A percentile compares a stretch with the other conserved stretches of the same genome.
These are phyloP conservation scores for Lagorchestes hirsutus DNA, from an alignment of 2,797 vertebrate species.

Conservation along the genomic window DNA sequence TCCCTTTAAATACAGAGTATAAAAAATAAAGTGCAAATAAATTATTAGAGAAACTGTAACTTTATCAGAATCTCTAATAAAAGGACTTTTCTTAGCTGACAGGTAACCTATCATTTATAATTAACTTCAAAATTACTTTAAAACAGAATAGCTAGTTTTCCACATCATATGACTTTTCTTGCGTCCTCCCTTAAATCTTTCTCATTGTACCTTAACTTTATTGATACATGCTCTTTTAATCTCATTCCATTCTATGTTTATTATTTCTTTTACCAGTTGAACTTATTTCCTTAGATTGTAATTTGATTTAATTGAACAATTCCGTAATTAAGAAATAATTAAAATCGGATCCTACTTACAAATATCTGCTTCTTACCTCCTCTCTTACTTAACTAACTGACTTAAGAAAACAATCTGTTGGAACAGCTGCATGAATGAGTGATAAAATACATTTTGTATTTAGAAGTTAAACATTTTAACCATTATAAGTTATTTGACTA, in stretches of 20 bases:
- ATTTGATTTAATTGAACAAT: slow-evolving; percentile 79
- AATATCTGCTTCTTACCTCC: slow-evolving; percentile 72
- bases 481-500: slow-evolving; percentile 74
- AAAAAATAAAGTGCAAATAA: not conserved
- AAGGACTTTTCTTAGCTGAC: slow-evolving; percentile 64
- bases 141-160: slow-evolving; percentile 80
- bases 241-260: slow-evolving; percentile 57
- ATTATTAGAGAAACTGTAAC: slow-evolving; percentile 54
- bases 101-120: slow-evolving; percentile 82
- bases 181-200: slow-evolving; percentile 72
- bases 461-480: slow-evolving; percentile 80
- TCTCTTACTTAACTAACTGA: slow-evolving; percentile 66
- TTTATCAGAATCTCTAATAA: slow-evolving; percentile 59
- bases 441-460: slow-evolving; percentile 80
- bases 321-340: slow-evolving; percentile 85
- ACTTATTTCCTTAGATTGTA: slow-evolving; percentile 71
- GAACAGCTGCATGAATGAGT: slow-evolving; percentile 79
- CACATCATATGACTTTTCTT: slow-evolving; percentile 72
- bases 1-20: not conserved
- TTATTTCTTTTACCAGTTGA: slow-evolving; percentile 76
- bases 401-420: slow-evolving; percentile 80
- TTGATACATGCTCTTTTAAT: slow-evolving; percentile 64
- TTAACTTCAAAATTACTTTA: slow-evolving; percentile 80
- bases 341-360: slow-evolving; percentile 78
- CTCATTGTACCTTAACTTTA: slow-evolving; percentile 43